These are phyloP conservation scores for Plutella xylostella DNA, from an alignment of 2,888 invertebrate species.

Conservation along the genomic window DNA sequence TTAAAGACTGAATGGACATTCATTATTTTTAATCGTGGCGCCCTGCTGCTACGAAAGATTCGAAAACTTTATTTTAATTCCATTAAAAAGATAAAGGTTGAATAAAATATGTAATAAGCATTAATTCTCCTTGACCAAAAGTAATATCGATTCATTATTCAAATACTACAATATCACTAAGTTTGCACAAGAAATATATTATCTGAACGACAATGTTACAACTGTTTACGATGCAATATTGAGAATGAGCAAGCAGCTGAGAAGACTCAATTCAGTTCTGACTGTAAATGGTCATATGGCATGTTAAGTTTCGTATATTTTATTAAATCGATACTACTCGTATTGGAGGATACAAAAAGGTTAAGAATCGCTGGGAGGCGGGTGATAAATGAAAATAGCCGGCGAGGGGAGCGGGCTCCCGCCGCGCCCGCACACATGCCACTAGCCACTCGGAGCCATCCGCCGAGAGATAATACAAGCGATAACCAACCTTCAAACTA, in stretches of 20 bases:
- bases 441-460: constrained; percentile 45
- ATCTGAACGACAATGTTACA: no score
- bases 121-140: no score
- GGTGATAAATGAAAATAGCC: constrained; percentile 67
- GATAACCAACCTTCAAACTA: no score
- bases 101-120: no score
- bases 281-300: not conserved
- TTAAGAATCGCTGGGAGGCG: constrained; percentile 27
- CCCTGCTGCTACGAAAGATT: constrained; percentile 2
- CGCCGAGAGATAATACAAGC: constrained; percentile 13
- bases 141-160: no score
- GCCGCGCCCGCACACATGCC: constrained; percentile 64
- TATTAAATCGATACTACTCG: constrained; percentile 22
- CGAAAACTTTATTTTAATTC: not conserved
- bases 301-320: constrained; percentile 12
- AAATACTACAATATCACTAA: no score
- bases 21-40: not conserved
- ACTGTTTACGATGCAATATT: no score
- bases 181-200: no score
- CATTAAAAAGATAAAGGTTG: no score
- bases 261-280: no score
- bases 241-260: no score
- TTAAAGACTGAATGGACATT: not conserved
- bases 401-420: constrained; percentile 57
- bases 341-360: constrained; percentile 24